Conservation (phyloP, 2,797 vertebrate genomes). For the Sebastes steindachneri region DNA sequence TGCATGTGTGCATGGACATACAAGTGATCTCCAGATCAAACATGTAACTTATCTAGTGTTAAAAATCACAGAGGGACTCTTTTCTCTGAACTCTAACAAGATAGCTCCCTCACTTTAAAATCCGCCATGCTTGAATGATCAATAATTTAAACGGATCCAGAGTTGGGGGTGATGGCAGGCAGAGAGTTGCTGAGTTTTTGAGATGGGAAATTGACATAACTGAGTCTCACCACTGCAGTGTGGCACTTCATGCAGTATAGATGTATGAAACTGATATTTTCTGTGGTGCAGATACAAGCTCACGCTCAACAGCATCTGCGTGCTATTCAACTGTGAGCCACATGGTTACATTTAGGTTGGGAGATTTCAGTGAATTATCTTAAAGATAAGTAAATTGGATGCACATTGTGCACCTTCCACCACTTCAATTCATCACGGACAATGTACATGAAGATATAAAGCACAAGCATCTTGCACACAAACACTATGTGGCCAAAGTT, state of each 20-base stretch:
- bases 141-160: constrained; percentile 51
- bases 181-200: constrained; percentile 8
- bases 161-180: constrained; percentile 14
- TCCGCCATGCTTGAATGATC: constrained; percentile 38
- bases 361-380: background rate
- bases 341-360: background rate
- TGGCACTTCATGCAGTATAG: background rate
- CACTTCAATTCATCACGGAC: background rate
- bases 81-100: constrained; percentile 39
- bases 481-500: background rate
- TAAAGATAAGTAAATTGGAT: background rate
- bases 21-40: constrained; percentile 4
- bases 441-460: background rate
- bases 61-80: constrained; percentile 6
- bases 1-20: background rate
- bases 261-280: constrained; percentile 3
- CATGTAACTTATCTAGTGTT: constrained; percentile 8
- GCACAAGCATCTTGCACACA: background rate
- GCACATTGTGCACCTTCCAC: background rate
- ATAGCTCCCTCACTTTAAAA: constrained; percentile 6
- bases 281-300: background rate
- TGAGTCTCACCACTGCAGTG: constrained; percentile 7
- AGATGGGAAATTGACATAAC: background rate
- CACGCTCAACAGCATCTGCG: background rate
- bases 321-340: background rate